Conservation (phyloP, 2,888 invertebrate genomes). For the Drosophila melanosoma region DNA sequence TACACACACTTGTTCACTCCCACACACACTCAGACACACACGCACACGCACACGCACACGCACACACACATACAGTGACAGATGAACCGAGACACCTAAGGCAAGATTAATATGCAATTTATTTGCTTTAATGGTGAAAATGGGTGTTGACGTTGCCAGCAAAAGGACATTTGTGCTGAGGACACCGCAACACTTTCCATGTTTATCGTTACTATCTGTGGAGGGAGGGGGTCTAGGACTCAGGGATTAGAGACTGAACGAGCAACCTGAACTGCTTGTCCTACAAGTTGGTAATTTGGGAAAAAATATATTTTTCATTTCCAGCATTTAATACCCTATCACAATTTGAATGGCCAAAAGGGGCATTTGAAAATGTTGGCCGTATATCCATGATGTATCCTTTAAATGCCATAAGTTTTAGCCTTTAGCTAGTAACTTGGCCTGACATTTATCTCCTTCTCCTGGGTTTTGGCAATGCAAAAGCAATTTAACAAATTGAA, state of each 20-base stretch:
- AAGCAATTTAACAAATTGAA: conserved; percentile 79
- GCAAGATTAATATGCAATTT: conserved; percentile 81
- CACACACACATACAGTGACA: conserved; percentile 7
- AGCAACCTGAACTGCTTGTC: conserved; percentile 28
- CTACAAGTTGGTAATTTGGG: conserved; percentile 58
- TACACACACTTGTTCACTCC: conserved; percentile 1
- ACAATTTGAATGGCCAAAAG: no score
- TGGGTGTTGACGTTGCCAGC: conserved; percentile 25
- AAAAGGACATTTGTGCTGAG: conserved; percentile 21
- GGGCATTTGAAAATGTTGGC: background rate
- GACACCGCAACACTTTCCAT: conserved; percentile 56
- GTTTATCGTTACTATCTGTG: conserved; percentile 10
- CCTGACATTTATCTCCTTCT: background rate
- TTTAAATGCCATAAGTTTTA: background rate
- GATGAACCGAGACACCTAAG: conserved; percentile 53
- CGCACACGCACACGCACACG: conserved; percentile 12
- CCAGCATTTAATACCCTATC: conserved; percentile 36
- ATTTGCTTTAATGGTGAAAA: conserved; percentile 73
- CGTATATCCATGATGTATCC: no score
- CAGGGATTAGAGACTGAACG: conserved; percentile 11
- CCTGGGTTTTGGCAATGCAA: conserved; percentile 49
- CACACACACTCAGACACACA: background rate
- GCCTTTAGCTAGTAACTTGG: conserved; percentile 11
- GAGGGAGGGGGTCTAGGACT: background rate
- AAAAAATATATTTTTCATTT: conserved; percentile 61